These are phyloP conservation scores for Papilio aristodemus DNA, from an alignment of 1,140 invertebrate species.

Conservation along the genomic window DNA sequence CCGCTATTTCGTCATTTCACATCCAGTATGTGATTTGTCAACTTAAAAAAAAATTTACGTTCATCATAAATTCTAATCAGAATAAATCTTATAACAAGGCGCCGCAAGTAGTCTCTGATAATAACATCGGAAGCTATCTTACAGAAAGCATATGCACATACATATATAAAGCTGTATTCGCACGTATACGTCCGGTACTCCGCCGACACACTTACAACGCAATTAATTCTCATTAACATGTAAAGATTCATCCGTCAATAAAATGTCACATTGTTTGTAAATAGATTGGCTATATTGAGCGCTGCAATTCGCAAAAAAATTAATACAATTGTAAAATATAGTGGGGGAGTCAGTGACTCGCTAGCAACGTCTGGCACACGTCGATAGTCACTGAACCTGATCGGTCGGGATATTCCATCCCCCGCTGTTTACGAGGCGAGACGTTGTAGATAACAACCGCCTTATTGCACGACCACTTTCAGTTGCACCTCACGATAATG, in stretches of 20 bases:
- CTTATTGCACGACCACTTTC: constrained; percentile 14
- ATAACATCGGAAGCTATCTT: neutral
- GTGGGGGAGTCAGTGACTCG: constrained; percentile 59
- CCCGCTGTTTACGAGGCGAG: constrained; percentile 29
- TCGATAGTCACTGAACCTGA: constrained; percentile 50
- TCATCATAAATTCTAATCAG: neutral
- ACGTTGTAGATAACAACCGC: constrained; percentile 19
- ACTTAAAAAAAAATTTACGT: too few relatives aligned
- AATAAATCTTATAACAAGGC: neutral
- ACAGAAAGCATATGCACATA: too few relatives aligned
- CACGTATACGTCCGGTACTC: constrained; percentile 31
- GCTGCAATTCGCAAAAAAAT: constrained; percentile 61
- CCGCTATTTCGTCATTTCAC: too few relatives aligned
- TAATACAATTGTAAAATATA: constrained; percentile 54
- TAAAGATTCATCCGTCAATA: constrained; percentile 58
- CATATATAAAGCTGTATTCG: neutral
- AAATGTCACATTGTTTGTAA: constrained; percentile 66
- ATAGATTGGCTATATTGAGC: constrained; percentile 57
- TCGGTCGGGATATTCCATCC: constrained; percentile 53
- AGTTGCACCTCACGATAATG: constrained; percentile 4
- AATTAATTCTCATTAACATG: constrained; percentile 67
- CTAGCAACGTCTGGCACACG: constrained; percentile 45
- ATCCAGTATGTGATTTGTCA: too few relatives aligned
- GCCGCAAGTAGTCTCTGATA: neutral
- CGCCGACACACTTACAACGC: constrained; percentile 56